Conservation (phyloP, 2,888 invertebrate genomes). For the Hedychridium roseum region DNA sequence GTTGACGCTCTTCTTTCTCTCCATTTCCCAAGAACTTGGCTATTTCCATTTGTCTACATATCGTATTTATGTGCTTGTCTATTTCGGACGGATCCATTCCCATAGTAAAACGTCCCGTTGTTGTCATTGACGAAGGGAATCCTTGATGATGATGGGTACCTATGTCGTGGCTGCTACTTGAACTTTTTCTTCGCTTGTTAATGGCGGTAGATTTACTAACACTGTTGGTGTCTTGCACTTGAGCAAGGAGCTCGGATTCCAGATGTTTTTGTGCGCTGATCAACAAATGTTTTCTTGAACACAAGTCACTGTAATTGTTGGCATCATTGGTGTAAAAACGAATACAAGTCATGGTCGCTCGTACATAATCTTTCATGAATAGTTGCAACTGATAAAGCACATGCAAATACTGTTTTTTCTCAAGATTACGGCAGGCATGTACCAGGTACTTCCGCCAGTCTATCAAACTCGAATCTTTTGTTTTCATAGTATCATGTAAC, state of each 20-base stretch:
- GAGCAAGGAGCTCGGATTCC: constrained; percentile 66
- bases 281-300: constrained; percentile 66
- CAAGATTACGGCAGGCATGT: constrained; percentile 76
- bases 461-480: constrained; percentile 72
- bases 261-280: constrained; percentile 73
- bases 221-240: too few species aligned
- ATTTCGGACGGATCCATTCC: constrained; percentile 77
- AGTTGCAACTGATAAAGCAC: constrained; percentile 79
- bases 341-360: constrained; percentile 83
- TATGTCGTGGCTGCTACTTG: constrained; percentile 18
- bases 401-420: constrained; percentile 73
- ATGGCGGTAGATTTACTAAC: too few species aligned
- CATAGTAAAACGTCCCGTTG: too few species aligned
- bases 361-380: constrained; percentile 75
- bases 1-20: constrained; percentile 66
- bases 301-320: constrained; percentile 68
- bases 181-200: constrained; percentile 44
- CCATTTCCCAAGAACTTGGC: constrained; percentile 75
- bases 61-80: constrained; percentile 80
- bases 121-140: too few species aligned
- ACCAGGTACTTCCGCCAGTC: constrained; percentile 78
- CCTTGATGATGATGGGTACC: constrained; percentile 57
- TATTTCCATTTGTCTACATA: constrained; percentile 82
- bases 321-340: constrained; percentile 75
- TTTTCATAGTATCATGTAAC: constrained; percentile 72